phyloP scores from a whole-genome alignment of 2,888 invertebrate species.

The Agrochola lychnidis region DNA sequence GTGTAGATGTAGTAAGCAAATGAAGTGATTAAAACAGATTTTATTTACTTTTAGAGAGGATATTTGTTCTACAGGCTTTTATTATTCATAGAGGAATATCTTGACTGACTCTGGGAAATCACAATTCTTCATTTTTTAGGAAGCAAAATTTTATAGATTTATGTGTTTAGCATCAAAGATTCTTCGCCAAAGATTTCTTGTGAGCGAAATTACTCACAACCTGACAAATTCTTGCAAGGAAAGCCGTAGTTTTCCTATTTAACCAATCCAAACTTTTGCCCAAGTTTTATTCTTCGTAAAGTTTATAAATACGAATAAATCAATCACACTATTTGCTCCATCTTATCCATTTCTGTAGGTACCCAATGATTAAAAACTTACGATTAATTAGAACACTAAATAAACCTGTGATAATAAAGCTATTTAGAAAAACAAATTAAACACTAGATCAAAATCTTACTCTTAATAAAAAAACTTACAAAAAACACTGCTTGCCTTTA shows the following conservation, averaged over 20 bases:
- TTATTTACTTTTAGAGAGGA: background rate
- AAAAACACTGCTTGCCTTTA: background rate
- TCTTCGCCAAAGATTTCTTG: background rate
- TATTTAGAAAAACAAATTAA: no score
- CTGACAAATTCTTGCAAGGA: constrained; percentile 18
- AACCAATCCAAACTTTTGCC: constrained; percentile 4
- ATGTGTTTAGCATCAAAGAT: background rate
- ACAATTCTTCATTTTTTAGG: background rate
- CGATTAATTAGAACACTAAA: background rate
- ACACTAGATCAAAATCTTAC: background rate
- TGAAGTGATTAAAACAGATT: background rate
- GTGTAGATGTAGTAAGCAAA: background rate
- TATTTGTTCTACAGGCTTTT: background rate
- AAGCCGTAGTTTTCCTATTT: constrained; percentile 22
- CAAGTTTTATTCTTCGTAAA: background rate
- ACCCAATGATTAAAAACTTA: background rate
- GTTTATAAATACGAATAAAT: constrained; percentile 11
- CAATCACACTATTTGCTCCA: background rate
- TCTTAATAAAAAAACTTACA: background rate
- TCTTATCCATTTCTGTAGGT: background rate
- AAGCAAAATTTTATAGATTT: background rate
- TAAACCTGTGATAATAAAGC: no score
- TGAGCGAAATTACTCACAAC: background rate
- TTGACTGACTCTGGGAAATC: background rate
- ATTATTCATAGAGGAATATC: background rate